A percentile compares a stretch with the other conserved stretches of the same genome.
Conservation (phyloP, 2,797 vertebrate species). For the Coregonus suidteri region DNA sequence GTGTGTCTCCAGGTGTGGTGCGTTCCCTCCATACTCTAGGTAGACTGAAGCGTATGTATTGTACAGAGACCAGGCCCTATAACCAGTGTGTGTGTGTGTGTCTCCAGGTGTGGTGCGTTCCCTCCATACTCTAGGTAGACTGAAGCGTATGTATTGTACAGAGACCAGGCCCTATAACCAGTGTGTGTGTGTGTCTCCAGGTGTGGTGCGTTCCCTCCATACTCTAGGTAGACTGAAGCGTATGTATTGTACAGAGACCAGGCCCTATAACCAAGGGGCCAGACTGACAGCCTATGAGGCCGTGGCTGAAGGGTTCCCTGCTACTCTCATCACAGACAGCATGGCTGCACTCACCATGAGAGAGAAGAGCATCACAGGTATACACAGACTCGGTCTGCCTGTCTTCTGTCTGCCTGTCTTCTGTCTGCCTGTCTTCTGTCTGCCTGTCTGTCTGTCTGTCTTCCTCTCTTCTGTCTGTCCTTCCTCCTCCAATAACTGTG, state of each 20-base stretch:
- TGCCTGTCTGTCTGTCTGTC: not conserved
- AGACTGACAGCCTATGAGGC: conserved; percentile 89
- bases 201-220: conserved; percentile 87
- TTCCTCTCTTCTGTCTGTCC: not conserved
- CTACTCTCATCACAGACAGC: conserved; percentile 89
- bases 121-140: conserved; percentile 40
- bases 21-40: conserved; percentile 72
- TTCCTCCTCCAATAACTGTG: not conserved
- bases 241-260: conserved; percentile 89
- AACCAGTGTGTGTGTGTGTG: not conserved
- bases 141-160: conserved; percentile 86
- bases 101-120: too few relatives aligned
- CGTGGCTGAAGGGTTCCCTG: conserved; percentile 84
- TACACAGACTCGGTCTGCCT: not conserved
- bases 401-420: not conserved
- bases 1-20: conserved; percentile 78
- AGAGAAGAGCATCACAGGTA: conserved; percentile 83
- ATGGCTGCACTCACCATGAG: conserved; percentile 87
- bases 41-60: conserved; percentile 82
- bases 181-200: conserved; percentile 55
- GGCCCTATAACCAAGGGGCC: conserved; percentile 92
- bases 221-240: conserved; percentile 78
- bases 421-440: not conserved
- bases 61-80: conserved; percentile 87
- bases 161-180: conserved; percentile 81